A percentile compares a stretch with the other conserved stretches of the same genome.
phyloP scores from a whole-genome alignment of 2,888 invertebrate species.

The Drosophila longiperda region DNA sequence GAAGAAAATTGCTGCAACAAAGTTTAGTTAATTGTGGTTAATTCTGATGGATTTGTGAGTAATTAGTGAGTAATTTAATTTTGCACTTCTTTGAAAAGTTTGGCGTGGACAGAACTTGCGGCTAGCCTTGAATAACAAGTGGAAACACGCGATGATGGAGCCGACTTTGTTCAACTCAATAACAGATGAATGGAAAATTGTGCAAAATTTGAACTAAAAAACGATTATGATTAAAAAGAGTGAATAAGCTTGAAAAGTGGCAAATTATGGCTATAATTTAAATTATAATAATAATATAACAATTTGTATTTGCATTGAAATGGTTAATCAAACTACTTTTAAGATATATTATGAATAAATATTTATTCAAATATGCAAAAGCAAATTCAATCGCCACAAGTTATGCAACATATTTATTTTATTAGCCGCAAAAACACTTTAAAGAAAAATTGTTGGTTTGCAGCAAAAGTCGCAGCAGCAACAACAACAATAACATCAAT shows the following conservation, averaged over 20 bases:
- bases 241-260: neutral
- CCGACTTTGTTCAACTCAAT: constrained; percentile 10
- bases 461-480: constrained; percentile 3
- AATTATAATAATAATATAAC: neutral
- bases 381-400: constrained; percentile 28
- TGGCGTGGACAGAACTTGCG: constrained; percentile 23
- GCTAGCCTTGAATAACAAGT: constrained; percentile 26
- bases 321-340: neutral
- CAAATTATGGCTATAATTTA: neutral
- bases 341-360: neutral
- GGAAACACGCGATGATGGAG: constrained; percentile 11
- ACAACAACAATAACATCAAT: constrained; percentile 9
- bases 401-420: constrained; percentile 66
- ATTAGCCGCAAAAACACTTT: constrained; percentile 58
- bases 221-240: neutral
- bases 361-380: neutral
- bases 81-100: constrained; percentile 51
- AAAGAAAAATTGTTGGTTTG: constrained; percentile 10
- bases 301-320: neutral
- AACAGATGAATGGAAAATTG: constrained; percentile 22
- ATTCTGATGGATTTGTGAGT: constrained; percentile 82
- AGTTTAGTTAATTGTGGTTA: constrained; percentile 81
- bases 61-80: constrained; percentile 80
- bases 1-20: constrained; percentile 64
- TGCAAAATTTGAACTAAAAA: neutral